Conservation (phyloP, 2,797 vertebrate species). For the Meriones psammophilus region DNA sequence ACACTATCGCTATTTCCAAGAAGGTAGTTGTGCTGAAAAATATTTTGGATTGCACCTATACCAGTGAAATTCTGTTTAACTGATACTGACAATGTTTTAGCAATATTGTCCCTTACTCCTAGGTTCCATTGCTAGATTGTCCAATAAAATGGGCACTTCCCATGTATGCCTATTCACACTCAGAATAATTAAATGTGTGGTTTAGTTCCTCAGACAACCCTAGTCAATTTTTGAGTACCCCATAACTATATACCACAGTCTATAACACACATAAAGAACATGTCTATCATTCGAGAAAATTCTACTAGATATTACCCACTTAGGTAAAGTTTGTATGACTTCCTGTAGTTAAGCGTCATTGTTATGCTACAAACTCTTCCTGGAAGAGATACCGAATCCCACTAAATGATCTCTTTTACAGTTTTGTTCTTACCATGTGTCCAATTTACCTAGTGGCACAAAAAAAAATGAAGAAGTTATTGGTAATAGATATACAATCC, state of each 20-base stretch:
- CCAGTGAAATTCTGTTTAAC: neutral
- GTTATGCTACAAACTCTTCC: neutral
- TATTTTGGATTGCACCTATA: no score
- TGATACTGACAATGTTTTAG: neutral
- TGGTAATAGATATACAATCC: neutral
- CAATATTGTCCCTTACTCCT: neutral
- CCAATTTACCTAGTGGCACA: neutral
- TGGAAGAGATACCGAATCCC: neutral
- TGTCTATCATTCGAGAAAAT: neutral
- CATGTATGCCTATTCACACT: neutral
- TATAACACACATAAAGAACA: neutral
- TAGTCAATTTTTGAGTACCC: neutral
- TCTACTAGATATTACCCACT: neutral
- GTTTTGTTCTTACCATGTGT: neutral
- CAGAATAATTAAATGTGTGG: neutral
- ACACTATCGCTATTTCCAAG: neutral
- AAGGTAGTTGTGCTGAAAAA: neutral
- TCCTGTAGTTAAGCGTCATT: neutral
- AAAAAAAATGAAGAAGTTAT: neutral
- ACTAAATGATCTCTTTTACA: neutral
- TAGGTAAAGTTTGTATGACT: neutral
- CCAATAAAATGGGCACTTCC: neutral
- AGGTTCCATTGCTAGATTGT: neutral
- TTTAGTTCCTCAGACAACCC: neutral
- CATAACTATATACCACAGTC: rapidly evolving